Conservation (phyloP, 2,113 vertebrate species). For the Oriolus oriolus region DNA sequence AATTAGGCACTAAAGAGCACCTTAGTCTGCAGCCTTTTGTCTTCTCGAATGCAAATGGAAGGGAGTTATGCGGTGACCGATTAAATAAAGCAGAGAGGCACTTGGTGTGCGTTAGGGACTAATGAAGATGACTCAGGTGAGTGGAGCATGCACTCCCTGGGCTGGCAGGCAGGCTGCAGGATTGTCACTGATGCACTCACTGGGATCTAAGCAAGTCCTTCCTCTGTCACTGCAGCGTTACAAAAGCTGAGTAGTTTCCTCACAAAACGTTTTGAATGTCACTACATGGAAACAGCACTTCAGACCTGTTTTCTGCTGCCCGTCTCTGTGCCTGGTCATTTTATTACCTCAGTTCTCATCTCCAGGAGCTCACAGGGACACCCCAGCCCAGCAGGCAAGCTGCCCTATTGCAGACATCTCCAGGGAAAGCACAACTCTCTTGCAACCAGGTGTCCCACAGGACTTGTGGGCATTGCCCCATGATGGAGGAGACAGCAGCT, state of each 20-base stretch:
- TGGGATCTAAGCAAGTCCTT: background rate
- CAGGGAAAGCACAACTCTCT: background rate
- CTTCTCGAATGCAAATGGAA: background rate
- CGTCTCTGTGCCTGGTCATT: background rate
- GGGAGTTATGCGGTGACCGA: background rate
- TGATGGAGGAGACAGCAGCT: background rate
- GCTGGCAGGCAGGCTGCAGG: background rate
- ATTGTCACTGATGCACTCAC: background rate
- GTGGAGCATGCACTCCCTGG: background rate
- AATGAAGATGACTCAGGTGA: background rate
- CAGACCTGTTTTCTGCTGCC: background rate
- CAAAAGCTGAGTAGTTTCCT: background rate
- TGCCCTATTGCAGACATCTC: background rate
- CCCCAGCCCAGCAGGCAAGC: background rate
- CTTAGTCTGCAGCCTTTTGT: background rate
- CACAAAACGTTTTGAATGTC: background rate
- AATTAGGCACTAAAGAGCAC: background rate
- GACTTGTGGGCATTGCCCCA: rapidly evolving
- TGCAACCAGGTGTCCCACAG: background rate
- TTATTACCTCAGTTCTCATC: background rate
- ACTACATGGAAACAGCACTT: background rate
- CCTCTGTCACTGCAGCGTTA: background rate
- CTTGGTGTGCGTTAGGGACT: background rate
- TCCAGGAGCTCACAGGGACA: background rate
- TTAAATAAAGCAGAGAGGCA: background rate